Percentiles rank a stretch among this genome's conserved stretches.
phyloP scores from a whole-genome alignment of 1,140 invertebrate genomes.

The Drosophila orena region DNA sequence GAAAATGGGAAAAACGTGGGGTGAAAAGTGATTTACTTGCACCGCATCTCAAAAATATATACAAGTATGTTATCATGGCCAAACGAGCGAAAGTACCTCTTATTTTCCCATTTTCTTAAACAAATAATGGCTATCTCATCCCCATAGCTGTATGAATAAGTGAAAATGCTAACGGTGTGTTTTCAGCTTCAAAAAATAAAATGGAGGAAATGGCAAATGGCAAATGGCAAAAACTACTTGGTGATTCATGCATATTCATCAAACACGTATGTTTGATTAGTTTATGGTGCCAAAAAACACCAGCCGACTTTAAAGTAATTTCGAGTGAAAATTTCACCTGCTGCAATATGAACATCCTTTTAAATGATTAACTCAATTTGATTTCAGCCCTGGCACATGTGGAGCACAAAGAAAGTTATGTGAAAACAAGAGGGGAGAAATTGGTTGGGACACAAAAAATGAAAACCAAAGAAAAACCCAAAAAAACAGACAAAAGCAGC shows the following conservation, averaged over 20 bases:
- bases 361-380: not conserved
- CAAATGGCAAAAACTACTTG: not conserved
- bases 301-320: not conserved
- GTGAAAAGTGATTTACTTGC: slow-evolving; percentile 27
- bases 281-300: not conserved
- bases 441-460: not conserved
- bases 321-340: too few relatives aligned
- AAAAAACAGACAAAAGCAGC: slow-evolving; percentile 1
- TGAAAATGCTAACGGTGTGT: not conserved
- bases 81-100: not conserved
- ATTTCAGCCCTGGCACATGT: not conserved
- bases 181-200: too few relatives aligned
- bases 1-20: not conserved
- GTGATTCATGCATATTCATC: not conserved
- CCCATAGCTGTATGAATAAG: too few relatives aligned
- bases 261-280: not conserved
- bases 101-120: not conserved
- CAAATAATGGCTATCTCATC: too few relatives aligned
- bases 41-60: not conserved
- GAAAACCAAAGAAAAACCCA: not conserved
- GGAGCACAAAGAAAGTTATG: not conserved
- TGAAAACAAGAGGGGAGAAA: not conserved
- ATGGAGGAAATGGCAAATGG: too few relatives aligned
- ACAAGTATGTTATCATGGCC: not conserved
- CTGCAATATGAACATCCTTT: not conserved